Conservation (phyloP, 2,797 vertebrate species). For the Dermochelys coriacea region DNA sequence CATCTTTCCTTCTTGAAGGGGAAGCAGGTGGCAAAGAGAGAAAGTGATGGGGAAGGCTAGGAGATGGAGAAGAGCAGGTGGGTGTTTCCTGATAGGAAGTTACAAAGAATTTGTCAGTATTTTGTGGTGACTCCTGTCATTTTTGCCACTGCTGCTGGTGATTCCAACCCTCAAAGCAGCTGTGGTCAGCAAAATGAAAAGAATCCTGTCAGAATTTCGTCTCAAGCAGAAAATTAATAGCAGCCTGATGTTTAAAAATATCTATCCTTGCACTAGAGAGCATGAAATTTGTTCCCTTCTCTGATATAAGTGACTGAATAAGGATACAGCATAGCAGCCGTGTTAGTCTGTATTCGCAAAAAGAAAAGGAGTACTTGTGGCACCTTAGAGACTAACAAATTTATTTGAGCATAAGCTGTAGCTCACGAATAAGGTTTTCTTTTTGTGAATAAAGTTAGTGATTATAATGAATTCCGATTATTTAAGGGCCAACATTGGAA, state of each 20-base stretch:
- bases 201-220: neutral
- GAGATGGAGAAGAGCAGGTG: neutral
- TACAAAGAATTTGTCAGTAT: neutral
- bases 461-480: neutral
- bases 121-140: neutral
- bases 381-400: too few species aligned
- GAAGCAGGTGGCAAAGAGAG: neutral
- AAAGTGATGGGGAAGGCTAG: neutral
- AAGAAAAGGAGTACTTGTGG: too few species aligned
- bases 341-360: too few species aligned
- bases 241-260: conserved; percentile 3
- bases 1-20: neutral
- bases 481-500: conserved; percentile 1
- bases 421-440: too few species aligned
- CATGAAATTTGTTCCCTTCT: neutral
- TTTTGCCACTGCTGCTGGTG: neutral
- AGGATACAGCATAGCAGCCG: neutral
- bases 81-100: too few species aligned
- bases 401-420: too few species aligned
- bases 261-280: neutral
- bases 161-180: neutral
- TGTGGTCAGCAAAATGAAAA: neutral
- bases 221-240: conserved; percentile 32
- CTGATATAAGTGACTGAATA: conserved; percentile 8
- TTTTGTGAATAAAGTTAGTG: neutral